Base-by-base conservation (phyloP, 2,888 invertebrate genomes). In the Aromia moschata region DNA sequence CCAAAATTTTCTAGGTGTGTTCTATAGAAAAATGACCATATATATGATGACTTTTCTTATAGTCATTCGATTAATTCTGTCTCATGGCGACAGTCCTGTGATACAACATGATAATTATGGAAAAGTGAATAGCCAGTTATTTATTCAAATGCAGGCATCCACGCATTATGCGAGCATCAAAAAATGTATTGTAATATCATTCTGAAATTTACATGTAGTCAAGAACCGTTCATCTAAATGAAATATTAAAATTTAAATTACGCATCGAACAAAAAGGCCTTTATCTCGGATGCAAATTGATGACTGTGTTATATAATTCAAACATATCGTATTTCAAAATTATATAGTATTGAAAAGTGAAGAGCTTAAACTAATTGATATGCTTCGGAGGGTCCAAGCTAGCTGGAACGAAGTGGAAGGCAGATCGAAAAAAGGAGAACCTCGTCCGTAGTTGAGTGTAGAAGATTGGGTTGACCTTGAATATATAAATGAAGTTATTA, bases 401-500 rank as follows among this genome's bases (percentile, higher is more conserved):
- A 69, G 62, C 53, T 66, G 66, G 72, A 69, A 70, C 64, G 69
- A 63, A 67, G 67, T 67, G 56, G 64, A 65, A 58, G 61, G 62
- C 59, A 49, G 55, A 61, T 55, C 57, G 41, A 60, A 65, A 58
- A 61, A 52, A 55, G 58, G 60, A 54, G 62, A 67, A 59, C 56
- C 61, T 55, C 62, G 46, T 60, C 59, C 60, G 62, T 57, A 56
- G 56, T 43, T 33, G 59, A 57, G 65, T 63, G 69, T 67, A 69
- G 69, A 68, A 71, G 74, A 74, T 73, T 72, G 70, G 69, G 60
- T 72, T 77, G 79, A 76, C 79, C 80, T 80, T 80, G 80, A 77
- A 78, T 74, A 73, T 70, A 77, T 78, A 79, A 80, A 80, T 80
- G 79, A 80, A 80, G 80, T 79, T 80, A 80, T 80, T 80, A 80